Evolutionary conservation across 2,888 invertebrate genomes (phyloP).

Genomic region (Eristalis intricaria): DNA sequence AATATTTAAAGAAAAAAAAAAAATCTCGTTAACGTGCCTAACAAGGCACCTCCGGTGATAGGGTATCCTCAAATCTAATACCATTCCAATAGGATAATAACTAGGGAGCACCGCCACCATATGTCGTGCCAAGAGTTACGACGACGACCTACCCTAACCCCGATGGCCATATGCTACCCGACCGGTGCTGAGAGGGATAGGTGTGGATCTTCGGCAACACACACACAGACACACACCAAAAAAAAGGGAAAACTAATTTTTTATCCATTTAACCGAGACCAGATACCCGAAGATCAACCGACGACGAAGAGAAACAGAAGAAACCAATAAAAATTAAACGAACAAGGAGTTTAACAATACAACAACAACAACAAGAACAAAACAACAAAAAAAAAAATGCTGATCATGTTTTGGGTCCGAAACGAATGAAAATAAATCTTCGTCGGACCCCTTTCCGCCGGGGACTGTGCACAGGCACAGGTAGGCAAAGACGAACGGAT

Average conservation of each 20-base stretch:
- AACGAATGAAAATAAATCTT: slow-evolving; percentile 70
- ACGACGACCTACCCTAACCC: slow-evolving; percentile 64
- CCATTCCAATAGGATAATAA: slow-evolving; percentile 68
- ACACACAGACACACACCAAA: not conserved
- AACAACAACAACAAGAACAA: slow-evolving; percentile 21
- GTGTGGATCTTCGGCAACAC: slow-evolving; percentile 54
- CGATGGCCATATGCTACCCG: slow-evolving; percentile 61
- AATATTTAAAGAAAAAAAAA: too few species aligned
- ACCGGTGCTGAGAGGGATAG: slow-evolving; percentile 19
- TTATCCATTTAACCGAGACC: slow-evolving; percentile 69
- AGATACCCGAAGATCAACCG: not conserved
- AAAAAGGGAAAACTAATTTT: slow-evolving; percentile 64
- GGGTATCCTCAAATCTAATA: slow-evolving; percentile 50
- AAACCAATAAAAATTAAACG: slow-evolving; percentile 70
- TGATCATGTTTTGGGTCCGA: slow-evolving; percentile 63
- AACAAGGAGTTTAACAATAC: slow-evolving; percentile 14
- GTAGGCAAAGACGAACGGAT: slow-evolving; percentile 39
- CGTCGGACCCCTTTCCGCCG: slow-evolving; percentile 37
- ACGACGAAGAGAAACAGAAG: slow-evolving; percentile 51
- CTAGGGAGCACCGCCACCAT: slow-evolving; percentile 42
- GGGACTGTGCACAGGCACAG: slow-evolving; percentile 21
- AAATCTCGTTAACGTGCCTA: slow-evolving; percentile 67
- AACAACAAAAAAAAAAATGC: slow-evolving; percentile 42
- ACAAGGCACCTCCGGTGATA: slow-evolving; percentile 70
- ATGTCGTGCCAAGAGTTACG: slow-evolving; percentile 28